These are phyloP conservation scores for Litocranius walleri DNA, from an alignment of 2,113 vertebrate genomes.

Conservation along the genomic window DNA sequence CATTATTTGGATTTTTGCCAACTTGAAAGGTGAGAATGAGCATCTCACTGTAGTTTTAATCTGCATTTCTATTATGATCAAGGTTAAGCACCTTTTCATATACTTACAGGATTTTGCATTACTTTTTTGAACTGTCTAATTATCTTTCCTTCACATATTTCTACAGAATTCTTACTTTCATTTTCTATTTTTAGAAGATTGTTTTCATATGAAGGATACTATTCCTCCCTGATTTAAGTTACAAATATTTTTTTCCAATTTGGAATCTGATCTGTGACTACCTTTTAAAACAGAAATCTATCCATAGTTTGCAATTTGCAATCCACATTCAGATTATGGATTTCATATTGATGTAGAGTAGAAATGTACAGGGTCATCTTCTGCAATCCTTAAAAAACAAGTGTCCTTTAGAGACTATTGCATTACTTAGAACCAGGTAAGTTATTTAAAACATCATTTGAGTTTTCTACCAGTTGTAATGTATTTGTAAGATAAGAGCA, in stretches of 20 bases:
- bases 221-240: not conserved
- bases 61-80: not conserved
- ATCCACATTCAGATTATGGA: not conserved
- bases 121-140: not conserved
- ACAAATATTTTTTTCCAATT: constrained; percentile 12
- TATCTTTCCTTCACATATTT: not conserved
- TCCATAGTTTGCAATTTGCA: not conserved
- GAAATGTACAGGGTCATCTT: not conserved
- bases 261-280: not conserved
- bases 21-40: not conserved
- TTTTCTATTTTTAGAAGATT: not conserved
- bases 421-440: not conserved
- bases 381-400: constrained; percentile 3
- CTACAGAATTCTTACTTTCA: not conserved
- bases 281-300: constrained; percentile 6
- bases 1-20: constrained; percentile 5
- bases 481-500: not conserved
- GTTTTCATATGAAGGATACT: not conserved
- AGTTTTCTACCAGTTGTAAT: not conserved
- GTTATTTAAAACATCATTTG: not conserved
- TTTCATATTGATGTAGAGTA: not conserved
- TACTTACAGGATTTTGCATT: not conserved
- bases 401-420: not conserved
- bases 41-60: not conserved
- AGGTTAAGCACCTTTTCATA: not conserved